Conservation (phyloP, 2,113 vertebrate genomes). For the Cettia cetti region DNA sequence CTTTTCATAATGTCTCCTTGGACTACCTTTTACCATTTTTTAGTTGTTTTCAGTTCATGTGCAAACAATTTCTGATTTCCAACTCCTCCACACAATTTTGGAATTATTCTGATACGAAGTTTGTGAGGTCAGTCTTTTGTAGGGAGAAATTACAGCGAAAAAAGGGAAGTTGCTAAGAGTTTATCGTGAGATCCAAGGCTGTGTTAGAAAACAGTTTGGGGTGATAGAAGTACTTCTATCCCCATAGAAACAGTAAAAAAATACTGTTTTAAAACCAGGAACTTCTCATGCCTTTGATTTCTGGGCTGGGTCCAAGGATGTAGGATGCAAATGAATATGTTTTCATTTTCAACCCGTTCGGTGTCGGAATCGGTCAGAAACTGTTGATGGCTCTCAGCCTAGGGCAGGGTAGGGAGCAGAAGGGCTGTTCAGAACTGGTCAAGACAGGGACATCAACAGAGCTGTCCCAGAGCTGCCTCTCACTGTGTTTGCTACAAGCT, state of each 20-base stretch:
- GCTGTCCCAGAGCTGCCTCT: neutral
- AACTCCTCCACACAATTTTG: rapidly evolving
- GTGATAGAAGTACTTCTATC: neutral
- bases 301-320: neutral
- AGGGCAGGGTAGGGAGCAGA: neutral
- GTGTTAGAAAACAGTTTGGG: neutral
- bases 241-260: neutral
- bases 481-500: neutral
- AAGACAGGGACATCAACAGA: neutral
- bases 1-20: neutral
- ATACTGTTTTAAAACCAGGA: neutral
- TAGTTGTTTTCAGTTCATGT: neutral
- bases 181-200: neutral
- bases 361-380: neutral
- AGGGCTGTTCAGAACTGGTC: neutral
- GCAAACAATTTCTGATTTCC: neutral
- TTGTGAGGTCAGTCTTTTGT: neutral
- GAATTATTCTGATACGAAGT: neutral
- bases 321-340: neutral
- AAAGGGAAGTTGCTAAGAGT: neutral
- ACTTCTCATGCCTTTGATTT: neutral
- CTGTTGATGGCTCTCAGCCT: neutral
- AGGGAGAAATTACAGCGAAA: neutral
- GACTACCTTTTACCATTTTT: neutral
- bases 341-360: neutral